These are phyloP conservation scores for Lordiphosa andalusiaca DNA, from an alignment of 2,888 invertebrate genomes.

Conservation along the genomic window DNA sequence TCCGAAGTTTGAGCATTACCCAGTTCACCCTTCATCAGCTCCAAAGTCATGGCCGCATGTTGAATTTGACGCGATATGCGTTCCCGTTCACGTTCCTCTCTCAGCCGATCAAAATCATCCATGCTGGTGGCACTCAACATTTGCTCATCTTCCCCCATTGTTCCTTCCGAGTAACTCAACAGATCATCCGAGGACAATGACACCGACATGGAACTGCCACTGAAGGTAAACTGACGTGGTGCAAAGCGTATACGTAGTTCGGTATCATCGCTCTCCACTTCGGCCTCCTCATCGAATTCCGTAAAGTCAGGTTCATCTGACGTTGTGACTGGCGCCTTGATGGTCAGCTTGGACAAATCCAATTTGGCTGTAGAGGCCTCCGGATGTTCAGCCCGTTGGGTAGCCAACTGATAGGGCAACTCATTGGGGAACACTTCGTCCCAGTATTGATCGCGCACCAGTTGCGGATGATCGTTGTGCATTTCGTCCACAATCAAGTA, in stretches of 20 bases:
- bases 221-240: slow-evolving; percentile 21
- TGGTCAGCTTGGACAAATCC: slow-evolving; percentile 76
- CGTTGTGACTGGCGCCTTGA: background rate
- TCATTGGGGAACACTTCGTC: slow-evolving; percentile 91
- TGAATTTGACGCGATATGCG: slow-evolving; percentile 83
- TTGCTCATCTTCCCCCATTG: slow-evolving; percentile 9
- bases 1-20: background rate
- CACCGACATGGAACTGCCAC: slow-evolving; percentile 43
- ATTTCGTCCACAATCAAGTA: slow-evolving; percentile 96
- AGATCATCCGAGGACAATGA: slow-evolving; percentile 9
- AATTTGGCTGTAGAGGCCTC: slow-evolving; percentile 91
- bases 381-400: slow-evolving; percentile 90
- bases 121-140: slow-evolving; percentile 69
- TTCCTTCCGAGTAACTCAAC: slow-evolving; percentile 1
- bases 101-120: slow-evolving; percentile 86
- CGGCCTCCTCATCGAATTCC: slow-evolving; percentile 39
- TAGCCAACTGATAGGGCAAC: slow-evolving; percentile 87
- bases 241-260: slow-evolving; percentile 53
- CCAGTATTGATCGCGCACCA: slow-evolving; percentile 94
- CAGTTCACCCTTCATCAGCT: slow-evolving; percentile 52
- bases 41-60: slow-evolving; percentile 52
- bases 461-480: slow-evolving; percentile 94
- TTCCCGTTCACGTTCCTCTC: slow-evolving; percentile 84
- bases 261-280: background rate
- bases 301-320: slow-evolving; percentile 29